Base-by-base conservation (phyloP, 2,113 vertebrate genomes). In the Myrmecophaga tridactyla region DNA sequence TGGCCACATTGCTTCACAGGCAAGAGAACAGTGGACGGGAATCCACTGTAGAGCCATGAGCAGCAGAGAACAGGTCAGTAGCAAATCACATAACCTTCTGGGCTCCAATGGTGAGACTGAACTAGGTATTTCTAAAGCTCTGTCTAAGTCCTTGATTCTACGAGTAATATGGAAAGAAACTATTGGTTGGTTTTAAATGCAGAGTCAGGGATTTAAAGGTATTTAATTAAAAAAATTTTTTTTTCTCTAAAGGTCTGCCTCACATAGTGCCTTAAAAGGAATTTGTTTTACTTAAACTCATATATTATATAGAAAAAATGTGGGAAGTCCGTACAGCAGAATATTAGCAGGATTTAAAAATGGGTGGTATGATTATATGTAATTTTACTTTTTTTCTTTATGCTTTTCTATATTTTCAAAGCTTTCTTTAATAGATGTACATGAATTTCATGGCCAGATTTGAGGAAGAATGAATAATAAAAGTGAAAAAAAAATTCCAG, bases 341-440 rank as follows among this genome's bases (percentile, higher is more conserved):
- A 56, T 70, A 63, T 31, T 80, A 84, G 60, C 13, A n/a, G 82
- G 76, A 51, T 95, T 88, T 58, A 70, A 90, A 92, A 84, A 34
- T n/a, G 58, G 20, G 12, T 73, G 25, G 10, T 75, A 23, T 39
- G 43, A 77, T 80, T 73, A 56, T 77, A 25, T 70, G 36, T 63
- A 93, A 1, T 89, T 86, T 92, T 48, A 60, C 46, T 84, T 80
- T 88, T 89, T 9, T 48, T 58, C 20, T 63, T 78, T 67, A 84
- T 46, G n/a, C 6, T 18, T 69, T 84, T 60, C 29, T 80, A 7
- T 43, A 73, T 86, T 72, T 94, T 91, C 43, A 81, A 48, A 75
- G 23, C 80, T 72, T 63, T 90, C 43, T 63, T 80, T 72, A 73
- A 75, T 82, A 73, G 36, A 63, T 23, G 9, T 86, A 14, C 34